Percentiles rank a stretch among this genome's conserved stretches.
Evolutionary conservation across 2,888 invertebrate genomes (phyloP).

Genomic region (Sabatieria punctata): DNA sequence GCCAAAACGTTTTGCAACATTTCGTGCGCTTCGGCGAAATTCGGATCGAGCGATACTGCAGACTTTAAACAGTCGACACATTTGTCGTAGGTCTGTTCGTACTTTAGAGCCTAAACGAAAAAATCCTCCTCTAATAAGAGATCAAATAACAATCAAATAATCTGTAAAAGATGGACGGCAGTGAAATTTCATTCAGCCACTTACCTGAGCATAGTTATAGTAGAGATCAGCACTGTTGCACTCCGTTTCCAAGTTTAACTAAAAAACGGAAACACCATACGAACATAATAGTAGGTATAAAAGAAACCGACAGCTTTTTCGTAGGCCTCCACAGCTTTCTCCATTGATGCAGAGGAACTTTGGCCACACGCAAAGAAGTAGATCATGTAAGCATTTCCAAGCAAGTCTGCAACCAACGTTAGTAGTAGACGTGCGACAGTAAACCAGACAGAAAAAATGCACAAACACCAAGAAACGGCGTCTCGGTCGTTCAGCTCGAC

Average conservation of each 20-base stretch:
- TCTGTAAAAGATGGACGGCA: too few species aligned
- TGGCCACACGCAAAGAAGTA: conserved; percentile 28
- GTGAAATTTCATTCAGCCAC: conserved; percentile 28
- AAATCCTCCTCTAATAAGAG: background rate
- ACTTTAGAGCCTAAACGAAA: conserved; percentile 48
- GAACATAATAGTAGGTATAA: background rate
- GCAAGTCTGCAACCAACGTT: conserved; percentile 37
- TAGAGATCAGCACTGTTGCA: conserved; percentile 52
- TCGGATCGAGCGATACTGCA: conserved; percentile 53
- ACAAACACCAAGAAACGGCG: too few species aligned
- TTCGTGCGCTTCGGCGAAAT: conserved; percentile 50
- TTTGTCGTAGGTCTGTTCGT: conserved; percentile 54
- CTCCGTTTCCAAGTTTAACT: background rate
- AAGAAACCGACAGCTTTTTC: background rate
- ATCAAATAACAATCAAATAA: background rate
- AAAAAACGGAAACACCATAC: background rate
- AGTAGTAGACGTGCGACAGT: conserved; percentile 46
- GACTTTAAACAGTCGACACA: conserved; percentile 52
- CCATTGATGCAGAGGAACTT: background rate
- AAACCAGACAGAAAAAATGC: conserved; percentile 57
- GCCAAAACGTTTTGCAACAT: conserved; percentile 36
- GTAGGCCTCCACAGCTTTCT: background rate
- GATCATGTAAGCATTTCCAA: conserved; percentile 40
- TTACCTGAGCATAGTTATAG: conserved; percentile 65
- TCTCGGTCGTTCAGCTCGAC: too few species aligned